phyloP scores from a whole-genome alignment of 2,888 invertebrate genomes.

The Hermaeophaga mercurialis region DNA sequence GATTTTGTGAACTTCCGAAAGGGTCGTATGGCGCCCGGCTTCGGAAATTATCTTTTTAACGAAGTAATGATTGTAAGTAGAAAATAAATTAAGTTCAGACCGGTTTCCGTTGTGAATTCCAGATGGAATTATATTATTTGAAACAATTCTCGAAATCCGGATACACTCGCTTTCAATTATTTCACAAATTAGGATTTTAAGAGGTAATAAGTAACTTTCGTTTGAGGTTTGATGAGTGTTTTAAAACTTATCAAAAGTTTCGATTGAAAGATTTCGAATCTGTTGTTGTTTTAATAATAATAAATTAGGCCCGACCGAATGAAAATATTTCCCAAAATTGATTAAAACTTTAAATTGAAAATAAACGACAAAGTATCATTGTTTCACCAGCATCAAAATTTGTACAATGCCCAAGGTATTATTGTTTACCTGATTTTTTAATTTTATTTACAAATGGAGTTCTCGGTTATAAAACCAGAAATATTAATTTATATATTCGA shows the following conservation, averaged over 20 bases:
- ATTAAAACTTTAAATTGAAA: no score
- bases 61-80: constrained; percentile 26
- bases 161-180: constrained; percentile 7
- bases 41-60: constrained; percentile 33
- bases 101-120: constrained; percentile 2
- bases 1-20: constrained; percentile 30
- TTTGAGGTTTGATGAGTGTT: constrained; percentile 7
- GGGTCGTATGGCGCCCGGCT: constrained; percentile 23
- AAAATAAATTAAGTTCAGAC: constrained; percentile 15
- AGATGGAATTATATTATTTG: constrained; percentile 8
- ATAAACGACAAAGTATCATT: no score
- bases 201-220: constrained; percentile 9
- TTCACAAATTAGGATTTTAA: constrained; percentile 7
- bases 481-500: no score
- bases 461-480: no score
- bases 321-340: no score
- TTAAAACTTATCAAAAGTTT: constrained; percentile 8
- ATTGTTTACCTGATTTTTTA: no score
- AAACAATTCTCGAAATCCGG: constrained; percentile 5
- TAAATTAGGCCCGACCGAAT: no score
- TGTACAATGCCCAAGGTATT: no score
- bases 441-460: no score
- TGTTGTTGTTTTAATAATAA: no score
- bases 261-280: background rate
- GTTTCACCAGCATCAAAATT: no score